Percentiles rank a stretch among this genome's conserved stretches.
phyloP scores from a whole-genome alignment of 2,113 vertebrate genomes.

The Cyphomyrus plagiostoma region DNA sequence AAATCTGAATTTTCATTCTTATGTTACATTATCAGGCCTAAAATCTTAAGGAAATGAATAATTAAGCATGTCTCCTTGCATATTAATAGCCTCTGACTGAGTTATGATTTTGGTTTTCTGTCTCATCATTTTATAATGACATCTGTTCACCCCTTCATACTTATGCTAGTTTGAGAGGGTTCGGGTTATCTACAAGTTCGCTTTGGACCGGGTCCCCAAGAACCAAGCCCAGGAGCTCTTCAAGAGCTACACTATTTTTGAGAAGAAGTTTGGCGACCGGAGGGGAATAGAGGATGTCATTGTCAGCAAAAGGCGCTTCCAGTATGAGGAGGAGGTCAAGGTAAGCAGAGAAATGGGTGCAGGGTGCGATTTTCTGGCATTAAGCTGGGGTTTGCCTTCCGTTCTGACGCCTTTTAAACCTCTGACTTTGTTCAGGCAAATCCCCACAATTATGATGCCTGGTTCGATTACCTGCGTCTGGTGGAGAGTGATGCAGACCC shows the following conservation, averaged over 20 bases:
- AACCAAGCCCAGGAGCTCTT: conserved; percentile 93
- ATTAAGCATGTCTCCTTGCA: not conserved
- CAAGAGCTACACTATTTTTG: conserved; percentile 96
- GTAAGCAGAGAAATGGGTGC: conserved; percentile 45
- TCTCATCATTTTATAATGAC: not conserved
- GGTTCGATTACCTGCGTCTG: conserved; percentile 93
- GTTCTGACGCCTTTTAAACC: not conserved
- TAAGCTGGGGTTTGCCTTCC: not conserved
- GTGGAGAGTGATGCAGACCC: conserved; percentile 85
- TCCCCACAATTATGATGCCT: conserved; percentile 94
- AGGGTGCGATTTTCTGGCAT: not conserved
- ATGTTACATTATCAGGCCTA: not conserved
- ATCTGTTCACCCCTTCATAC: not conserved
- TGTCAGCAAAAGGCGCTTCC: conserved; percentile 90
- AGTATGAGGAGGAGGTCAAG: conserved; percentile 98
- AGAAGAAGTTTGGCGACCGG: conserved; percentile 95
- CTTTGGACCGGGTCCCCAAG: conserved; percentile 88
- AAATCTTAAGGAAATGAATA: not conserved
- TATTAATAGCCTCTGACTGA: not conserved
- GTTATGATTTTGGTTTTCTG: not conserved
- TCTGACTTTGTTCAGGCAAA: conserved; percentile 65
- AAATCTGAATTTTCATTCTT: not conserved
- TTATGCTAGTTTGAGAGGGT: conserved; percentile 86
- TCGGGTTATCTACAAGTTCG: conserved; percentile 92
- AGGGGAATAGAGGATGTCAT: conserved; percentile 96